Base-by-base conservation (phyloP, 1,140 invertebrate species). In the Drosophila prosaltans region DNA sequence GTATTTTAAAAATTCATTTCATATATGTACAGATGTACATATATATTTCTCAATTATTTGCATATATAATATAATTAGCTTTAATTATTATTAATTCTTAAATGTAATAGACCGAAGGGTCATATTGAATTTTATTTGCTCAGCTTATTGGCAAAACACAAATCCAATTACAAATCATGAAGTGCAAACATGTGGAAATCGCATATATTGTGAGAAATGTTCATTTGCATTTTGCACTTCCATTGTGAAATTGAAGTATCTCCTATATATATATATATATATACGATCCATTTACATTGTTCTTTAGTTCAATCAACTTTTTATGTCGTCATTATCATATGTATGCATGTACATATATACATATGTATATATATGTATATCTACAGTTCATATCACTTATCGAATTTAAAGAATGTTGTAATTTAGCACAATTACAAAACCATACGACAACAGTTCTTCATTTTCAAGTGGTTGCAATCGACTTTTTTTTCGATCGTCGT, bases 241-340 rank as follows among this genome's bases (percentile, higher is more conserved):
- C 45, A 51, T 51, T 48, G 45, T 48, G 45, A 48, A 48, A 48
- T 24, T 36, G 32, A 36, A 36, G 6, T 36, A 36, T 36, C 3
- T 36, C 3, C 6, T 36, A 36, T 7, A 36, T 36, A 36, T 7
- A 36, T 7, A 36, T 36, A 36, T 7, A 36, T 36, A 36, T 30
- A 36, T 36, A 36, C 6, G 32, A 36, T 36, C 32, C 32, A 36
- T 5, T 36, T 36, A 36, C 32, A 36, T 36, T 36, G 32, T 36
- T 36, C 32, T 7, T 4, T 26, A 10, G 73, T 69, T 75, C 66
- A 76, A 28, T 75, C 6, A 76, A 64, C 48, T 61, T 41, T 10
- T 26, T 60, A 51, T 51, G 24, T 30, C 28, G 28, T 30, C 28
- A 30, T 30, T 30, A 30, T 30, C 4, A 30, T 30, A 32, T 24